Conservation (phyloP, 1,140 invertebrate species). For the Elysia chlorotica region DNA sequence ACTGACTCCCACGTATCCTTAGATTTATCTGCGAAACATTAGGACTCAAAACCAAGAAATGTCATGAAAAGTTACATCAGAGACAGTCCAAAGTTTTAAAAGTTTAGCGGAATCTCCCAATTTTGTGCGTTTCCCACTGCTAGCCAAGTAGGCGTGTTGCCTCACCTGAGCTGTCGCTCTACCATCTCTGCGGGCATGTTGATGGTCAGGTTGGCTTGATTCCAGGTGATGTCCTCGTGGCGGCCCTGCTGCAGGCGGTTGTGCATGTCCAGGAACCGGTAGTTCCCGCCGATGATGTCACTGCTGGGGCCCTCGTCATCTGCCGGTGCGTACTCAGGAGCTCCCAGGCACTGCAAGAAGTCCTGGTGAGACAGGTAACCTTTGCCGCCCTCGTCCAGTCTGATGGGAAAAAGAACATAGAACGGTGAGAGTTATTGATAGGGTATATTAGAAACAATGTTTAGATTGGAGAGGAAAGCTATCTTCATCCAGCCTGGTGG, state of each 20-base stretch:
- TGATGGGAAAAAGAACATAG: constrained; percentile 20
- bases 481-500: background rate
- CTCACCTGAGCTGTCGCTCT: constrained; percentile 48
- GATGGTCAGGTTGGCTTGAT: constrained; percentile 46
- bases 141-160: background rate
- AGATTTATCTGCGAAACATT: too few relatives aligned
- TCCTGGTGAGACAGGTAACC: constrained; percentile 49
- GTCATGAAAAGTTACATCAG: background rate
- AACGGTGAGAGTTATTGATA: too few relatives aligned
- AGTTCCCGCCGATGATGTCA: constrained; percentile 50
- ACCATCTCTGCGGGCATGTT: constrained; percentile 50
- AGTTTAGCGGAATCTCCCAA: background rate
- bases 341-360: constrained; percentile 50
- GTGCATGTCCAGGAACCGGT: constrained; percentile 43
- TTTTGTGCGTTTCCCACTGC: background rate
- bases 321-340: constrained; percentile 48
- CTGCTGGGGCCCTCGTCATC: constrained; percentile 45
- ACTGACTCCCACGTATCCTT: too few relatives aligned
- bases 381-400: constrained; percentile 46
- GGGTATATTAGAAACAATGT: too few relatives aligned
- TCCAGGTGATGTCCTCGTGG: constrained; percentile 52
- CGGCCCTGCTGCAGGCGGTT: constrained; percentile 42
- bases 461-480: too few relatives aligned
- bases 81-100: background rate
- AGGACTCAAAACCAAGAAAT: too few relatives aligned